phyloP scores from a whole-genome alignment of 1,140 invertebrate genomes.

The Lithobius niger region DNA sequence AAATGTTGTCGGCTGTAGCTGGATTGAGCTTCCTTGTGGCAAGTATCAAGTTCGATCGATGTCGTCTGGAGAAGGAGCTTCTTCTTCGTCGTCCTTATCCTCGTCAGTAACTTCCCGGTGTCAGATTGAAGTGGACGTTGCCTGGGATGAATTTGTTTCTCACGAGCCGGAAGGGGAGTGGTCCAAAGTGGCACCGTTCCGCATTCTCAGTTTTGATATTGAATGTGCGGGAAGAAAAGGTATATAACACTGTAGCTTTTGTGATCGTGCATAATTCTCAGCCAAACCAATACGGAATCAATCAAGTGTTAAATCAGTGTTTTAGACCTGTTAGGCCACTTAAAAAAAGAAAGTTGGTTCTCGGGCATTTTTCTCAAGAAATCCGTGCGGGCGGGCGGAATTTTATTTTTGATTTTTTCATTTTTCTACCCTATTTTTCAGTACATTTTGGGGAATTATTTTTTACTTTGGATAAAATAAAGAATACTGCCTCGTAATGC shows the following conservation, averaged over 20 bases:
- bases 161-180: conserved; percentile 92
- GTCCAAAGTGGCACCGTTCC: conserved; percentile 87
- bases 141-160: conserved; percentile 73
- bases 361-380: too few species aligned
- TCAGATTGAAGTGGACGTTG: conserved; percentile 90
- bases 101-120: conserved; percentile 48
- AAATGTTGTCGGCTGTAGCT: conserved; percentile 86
- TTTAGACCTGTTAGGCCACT: too few species aligned
- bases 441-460: too few species aligned
- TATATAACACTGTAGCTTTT: conserved; percentile 22
- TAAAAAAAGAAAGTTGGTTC: too few species aligned
- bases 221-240: conserved; percentile 97
- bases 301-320: too few species aligned
- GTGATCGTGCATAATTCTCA: too few species aligned
- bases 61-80: background rate
- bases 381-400: too few species aligned
- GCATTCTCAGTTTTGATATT: conserved; percentile 98
- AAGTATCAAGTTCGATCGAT: conserved; percentile 52
- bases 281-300: too few species aligned
- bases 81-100: conserved; percentile 15
- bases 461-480: too few species aligned
- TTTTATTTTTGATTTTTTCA: too few species aligned
- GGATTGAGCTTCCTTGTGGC: conserved; percentile 79
- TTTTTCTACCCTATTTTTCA: too few species aligned
- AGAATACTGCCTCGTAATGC: too few species aligned